These are phyloP conservation scores for Thamnophis sirtalis DNA, from an alignment of 2,113 vertebrate genomes.

Conservation along the genomic window DNA sequence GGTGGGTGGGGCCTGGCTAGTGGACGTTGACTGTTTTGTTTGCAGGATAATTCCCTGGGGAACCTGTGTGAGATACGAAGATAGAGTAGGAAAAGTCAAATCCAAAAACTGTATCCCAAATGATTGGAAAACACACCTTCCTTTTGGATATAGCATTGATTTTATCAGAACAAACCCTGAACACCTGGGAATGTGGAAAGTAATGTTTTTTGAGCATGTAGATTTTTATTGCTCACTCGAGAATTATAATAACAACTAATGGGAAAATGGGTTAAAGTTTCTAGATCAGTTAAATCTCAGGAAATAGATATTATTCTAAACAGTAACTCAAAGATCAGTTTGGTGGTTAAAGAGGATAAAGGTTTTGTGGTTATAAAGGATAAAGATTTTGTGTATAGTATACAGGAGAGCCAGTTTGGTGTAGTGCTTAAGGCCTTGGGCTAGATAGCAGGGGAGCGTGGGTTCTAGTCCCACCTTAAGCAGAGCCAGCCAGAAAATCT, in stretches of 20 bases:
- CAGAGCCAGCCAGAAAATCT: not conserved
- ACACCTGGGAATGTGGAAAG: not conserved
- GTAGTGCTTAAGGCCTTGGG: not conserved
- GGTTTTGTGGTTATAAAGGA: not conserved
- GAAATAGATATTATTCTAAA: not conserved
- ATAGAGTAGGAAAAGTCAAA: not conserved
- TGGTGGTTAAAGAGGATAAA: not conserved
- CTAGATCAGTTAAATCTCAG: not conserved
- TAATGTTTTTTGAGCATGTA: not conserved
- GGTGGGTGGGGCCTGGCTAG: slow-evolving; percentile 37
- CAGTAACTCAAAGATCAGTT: not conserved
- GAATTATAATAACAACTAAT: not conserved
- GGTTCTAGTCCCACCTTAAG: not conserved
- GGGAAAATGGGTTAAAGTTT: not conserved
- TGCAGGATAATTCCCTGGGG: slow-evolving; percentile 82
- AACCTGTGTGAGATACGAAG: slow-evolving; percentile 64
- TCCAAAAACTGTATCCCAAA: not conserved
- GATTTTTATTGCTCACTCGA: not conserved
- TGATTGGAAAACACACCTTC: not conserved
- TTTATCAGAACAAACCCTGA: not conserved
- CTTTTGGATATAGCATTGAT: not conserved
- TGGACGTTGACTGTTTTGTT: slow-evolving; percentile 55
- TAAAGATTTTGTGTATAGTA: not conserved
- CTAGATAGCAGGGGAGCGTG: not conserved
- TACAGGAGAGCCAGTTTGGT: not conserved